Conservation (phyloP, 2,797 vertebrate species). For the Acanthornis magna region DNA sequence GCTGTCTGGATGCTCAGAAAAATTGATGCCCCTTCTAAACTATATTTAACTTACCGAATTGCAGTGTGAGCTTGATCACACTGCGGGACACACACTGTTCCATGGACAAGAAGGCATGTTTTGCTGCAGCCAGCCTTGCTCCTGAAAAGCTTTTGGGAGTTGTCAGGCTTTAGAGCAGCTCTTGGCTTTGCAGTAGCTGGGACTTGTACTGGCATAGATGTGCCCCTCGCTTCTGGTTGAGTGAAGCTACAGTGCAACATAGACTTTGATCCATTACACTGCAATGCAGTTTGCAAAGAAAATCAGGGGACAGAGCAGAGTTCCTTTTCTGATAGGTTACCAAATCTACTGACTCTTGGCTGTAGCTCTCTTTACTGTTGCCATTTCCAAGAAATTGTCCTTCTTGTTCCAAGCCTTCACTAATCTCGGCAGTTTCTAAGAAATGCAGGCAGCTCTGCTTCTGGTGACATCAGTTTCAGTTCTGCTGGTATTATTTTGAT, state of each 20-base stretch:
- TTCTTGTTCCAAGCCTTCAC: background rate
- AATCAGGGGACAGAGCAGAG: background rate
- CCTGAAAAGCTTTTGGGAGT: background rate
- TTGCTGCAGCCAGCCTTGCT: background rate
- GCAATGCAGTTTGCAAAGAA: background rate
- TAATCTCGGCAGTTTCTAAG: background rate
- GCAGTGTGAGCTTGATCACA: background rate
- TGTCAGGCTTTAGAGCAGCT: background rate
- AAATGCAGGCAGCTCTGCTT: background rate
- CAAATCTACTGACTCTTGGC: background rate
- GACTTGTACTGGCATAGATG: background rate
- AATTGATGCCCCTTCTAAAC: background rate
- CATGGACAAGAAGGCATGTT: background rate
- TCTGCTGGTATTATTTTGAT: background rate
- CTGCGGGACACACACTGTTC: background rate
- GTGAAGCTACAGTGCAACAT: slow-evolving; percentile 1
- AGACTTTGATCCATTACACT: slow-evolving; percentile 22
- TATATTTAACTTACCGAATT: background rate
- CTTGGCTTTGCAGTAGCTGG: background rate
- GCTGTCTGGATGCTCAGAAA: background rate
- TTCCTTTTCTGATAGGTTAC: background rate
- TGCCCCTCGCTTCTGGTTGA: slow-evolving; percentile 39
- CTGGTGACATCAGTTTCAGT: background rate
- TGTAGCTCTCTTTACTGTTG: background rate
- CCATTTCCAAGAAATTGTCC: background rate